phyloP scores from a whole-genome alignment of 2,888 invertebrate genomes.

The Allolobophora icterica region DNA sequence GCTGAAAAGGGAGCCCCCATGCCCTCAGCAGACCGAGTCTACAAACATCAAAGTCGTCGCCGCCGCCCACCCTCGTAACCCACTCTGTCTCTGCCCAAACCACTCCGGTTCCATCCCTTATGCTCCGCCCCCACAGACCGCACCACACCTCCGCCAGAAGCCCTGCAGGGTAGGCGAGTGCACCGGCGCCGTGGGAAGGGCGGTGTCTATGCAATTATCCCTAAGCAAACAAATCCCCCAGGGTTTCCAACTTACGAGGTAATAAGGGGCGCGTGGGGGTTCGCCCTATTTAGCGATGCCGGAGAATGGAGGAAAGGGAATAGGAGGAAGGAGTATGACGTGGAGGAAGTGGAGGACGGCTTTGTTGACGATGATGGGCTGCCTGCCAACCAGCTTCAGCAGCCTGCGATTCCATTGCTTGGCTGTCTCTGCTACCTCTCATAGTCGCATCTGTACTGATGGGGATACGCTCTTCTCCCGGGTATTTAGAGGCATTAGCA shows the following conservation, averaged over 20 bases:
- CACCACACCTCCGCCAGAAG: background rate
- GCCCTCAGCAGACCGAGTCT: background rate
- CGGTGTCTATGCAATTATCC: background rate
- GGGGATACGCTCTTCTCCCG: background rate
- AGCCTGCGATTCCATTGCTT: background rate
- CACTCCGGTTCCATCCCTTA: background rate
- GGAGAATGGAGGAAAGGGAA: background rate
- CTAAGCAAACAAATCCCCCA: background rate
- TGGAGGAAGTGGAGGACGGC: background rate
- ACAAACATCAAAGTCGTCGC: background rate
- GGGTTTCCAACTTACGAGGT: background rate
- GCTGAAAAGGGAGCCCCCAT: no score
- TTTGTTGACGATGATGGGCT: background rate
- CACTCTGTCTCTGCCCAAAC: background rate
- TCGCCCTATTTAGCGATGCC: no score
- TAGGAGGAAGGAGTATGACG: no score
- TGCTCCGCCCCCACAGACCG: no score
- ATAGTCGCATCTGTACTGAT: background rate
- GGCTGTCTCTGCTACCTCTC: background rate
- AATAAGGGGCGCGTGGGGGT: background rate
- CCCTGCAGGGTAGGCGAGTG: background rate
- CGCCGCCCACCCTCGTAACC: background rate
- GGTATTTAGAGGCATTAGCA: background rate
- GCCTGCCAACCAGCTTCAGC: background rate
- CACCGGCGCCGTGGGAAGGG: background rate